Percentiles rank a stretch among this genome's conserved stretches.
Conservation (phyloP, 2,113 vertebrate species). For the Andinoacara biseriatus region DNA sequence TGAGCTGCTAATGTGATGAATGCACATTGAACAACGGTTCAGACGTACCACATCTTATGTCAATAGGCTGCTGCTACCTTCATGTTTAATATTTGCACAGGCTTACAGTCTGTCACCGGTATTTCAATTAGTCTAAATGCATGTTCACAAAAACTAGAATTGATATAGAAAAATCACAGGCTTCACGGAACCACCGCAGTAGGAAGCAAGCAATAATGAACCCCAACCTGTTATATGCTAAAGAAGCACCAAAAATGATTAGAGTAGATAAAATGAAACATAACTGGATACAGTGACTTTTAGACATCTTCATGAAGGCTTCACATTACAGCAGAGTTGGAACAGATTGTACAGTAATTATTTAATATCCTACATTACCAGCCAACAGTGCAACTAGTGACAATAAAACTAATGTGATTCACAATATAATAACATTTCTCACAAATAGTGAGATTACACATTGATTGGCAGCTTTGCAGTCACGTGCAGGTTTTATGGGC, state of each 20-base stretch:
- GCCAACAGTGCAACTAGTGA: not conserved
- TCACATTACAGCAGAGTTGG: not conserved
- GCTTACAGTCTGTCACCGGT: not conserved
- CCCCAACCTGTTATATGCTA: not conserved
- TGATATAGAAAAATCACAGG: slow-evolving; percentile 10
- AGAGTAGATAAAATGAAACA: not conserved
- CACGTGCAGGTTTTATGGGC: not conserved
- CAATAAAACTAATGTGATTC: not conserved
- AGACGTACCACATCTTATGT: not conserved
- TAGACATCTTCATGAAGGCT: not conserved
- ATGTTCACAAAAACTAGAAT: slow-evolving; percentile 16
- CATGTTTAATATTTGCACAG: not conserved
- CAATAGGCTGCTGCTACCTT: slow-evolving; percentile 7
- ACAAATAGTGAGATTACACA: not conserved
- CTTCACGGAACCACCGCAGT: not conserved
- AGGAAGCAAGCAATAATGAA: not conserved
- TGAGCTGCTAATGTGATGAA: not conserved
- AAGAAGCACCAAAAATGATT: not conserved
- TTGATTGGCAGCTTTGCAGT: not conserved
- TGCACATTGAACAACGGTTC: slow-evolving; percentile 4
- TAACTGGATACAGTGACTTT: not conserved
- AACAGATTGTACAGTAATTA: not conserved
- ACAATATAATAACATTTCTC: not conserved
- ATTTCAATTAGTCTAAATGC: slow-evolving; percentile 37
- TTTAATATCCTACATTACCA: not conserved